phyloP scores from a whole-genome alignment of 2,888 invertebrate genomes.

The Mycalesis mineus region DNA sequence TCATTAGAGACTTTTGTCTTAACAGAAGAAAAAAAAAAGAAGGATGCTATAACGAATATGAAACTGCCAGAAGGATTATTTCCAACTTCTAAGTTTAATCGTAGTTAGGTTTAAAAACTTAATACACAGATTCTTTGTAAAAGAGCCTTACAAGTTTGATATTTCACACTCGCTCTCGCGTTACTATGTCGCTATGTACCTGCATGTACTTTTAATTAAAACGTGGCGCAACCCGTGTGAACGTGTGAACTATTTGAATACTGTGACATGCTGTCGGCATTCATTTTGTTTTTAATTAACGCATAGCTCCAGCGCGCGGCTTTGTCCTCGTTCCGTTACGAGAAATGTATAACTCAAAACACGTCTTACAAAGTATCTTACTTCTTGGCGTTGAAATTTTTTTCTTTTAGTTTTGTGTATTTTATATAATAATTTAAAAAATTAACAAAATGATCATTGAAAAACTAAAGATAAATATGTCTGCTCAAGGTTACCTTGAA shows the following conservation, averaged over 20 bases:
- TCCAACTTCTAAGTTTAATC: too few species aligned
- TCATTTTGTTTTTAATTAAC: constrained; percentile 9
- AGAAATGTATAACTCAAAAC: neutral
- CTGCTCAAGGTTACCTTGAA: too few species aligned
- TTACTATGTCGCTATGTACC: neutral
- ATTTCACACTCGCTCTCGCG: neutral
- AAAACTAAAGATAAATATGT: too few species aligned
- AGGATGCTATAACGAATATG: too few species aligned
- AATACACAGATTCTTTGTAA: neutral
- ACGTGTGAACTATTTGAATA: constrained; percentile 4
- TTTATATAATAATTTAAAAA: too few species aligned
- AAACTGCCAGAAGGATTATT: neutral
- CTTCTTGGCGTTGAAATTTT: too few species aligned
- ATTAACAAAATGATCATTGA: too few species aligned
- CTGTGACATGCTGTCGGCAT: constrained; percentile 1
- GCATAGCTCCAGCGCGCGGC: neutral
- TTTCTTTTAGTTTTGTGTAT: too few species aligned
- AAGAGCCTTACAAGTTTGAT: neutral
- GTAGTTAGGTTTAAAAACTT: neutral
- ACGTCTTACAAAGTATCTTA: too few species aligned
- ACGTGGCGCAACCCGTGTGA: constrained; percentile 1
- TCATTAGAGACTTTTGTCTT: too few species aligned
- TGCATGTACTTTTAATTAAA: constrained; percentile 4
- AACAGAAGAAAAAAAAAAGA: too few species aligned
- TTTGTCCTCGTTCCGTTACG: neutral